Evolutionary conservation across 2,888 invertebrate genomes (phyloP), one percentile per base, ranked within the genome.

Genomic region (Conops quadrifasciatus): DNA sequence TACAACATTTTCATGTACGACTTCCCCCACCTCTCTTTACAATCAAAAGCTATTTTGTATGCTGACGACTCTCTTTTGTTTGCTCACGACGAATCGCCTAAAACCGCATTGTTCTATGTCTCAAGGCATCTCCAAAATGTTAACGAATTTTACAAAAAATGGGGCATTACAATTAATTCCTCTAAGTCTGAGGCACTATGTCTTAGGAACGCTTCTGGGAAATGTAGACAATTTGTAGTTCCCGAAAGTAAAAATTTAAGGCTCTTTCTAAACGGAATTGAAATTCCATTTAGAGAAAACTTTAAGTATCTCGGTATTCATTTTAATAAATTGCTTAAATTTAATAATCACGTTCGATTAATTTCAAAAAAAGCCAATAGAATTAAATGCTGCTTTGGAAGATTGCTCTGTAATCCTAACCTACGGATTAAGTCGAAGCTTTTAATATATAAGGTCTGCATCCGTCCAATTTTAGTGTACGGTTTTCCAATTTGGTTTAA

Each of bases 1-100:
- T 73, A 73, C 49, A 75, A 59, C 13, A 71, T 71, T 9, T 67
- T 73, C 16, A 56, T 72, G 9, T 30, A 72, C 16, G 75, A 75
- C 28, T 76, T 76, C 59, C 71, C 74, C 0, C 71, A 75, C 60
- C n/a, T 13, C 1, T 21, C n/a, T 16, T 66, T 19, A 15, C 56
- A 64, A 1, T 56, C 65, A 1, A 73, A 56, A 19, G 45, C 71
- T 30, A 62, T 74, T 0, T 45, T 73, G 0, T 76, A 74, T n/a
- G 74, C 72, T 0, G 72, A 74, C 24, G 74, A 76, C n/a, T 75
- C 51, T 28, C 24, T 51, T 11, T 30, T 53, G 1, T 51, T 51
- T 65, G 51, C 65, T 2, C 65, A 65, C n/a, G 28, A 28, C n/a
- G 19, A 51, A 11, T 65, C 53, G 0, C 66, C 66, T 21, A 19